Base-by-base conservation (phyloP, 2,888 invertebrate species). In the Sphaerophoria taeniata region DNA sequence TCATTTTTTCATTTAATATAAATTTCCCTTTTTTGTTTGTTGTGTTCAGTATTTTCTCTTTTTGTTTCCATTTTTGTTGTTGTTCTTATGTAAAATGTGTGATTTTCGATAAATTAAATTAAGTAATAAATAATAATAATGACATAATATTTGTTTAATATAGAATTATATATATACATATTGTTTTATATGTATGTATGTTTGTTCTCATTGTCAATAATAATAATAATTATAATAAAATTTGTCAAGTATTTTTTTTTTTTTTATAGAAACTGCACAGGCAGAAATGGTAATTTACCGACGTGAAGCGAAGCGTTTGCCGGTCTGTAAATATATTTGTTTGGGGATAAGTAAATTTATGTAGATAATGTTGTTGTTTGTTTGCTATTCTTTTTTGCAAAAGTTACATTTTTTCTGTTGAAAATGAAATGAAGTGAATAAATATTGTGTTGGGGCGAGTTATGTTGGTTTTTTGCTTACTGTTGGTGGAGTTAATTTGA, bases 261-360 rank as follows among this genome's bases (percentile, higher is more conserved):
- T 67, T 63, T 67, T 89, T 89, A 91, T 88, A 90, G 89, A 89
- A 91, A 90, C 89, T 91, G 91, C 89, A 91, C 90, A 88, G 91
- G 90, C 88, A 91, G 89, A 88, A 90, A 90, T 88, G 91, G 89
- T 89, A 91, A 89, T 90, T 91, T 91, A 89, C 90, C 90, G 89
- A 91, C 89, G 88, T 90, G 90, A 88, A 90, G 89, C 89, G 90
- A 89, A 88, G 90, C 88, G 89, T 90, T 90, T 89, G 89, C 89
- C 88, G 90, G 90, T 89, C 91, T 92, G 90, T 88, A 91, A 90
- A 87, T 89, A 88, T 89, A 88, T 89, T 89, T 69, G 81, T 76
- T 78, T 84, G 75, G 78, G 77, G 83, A 79, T 24, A 71, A 83
- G 82, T 82, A 87, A 87, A 87, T 39, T 67, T 86, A 82, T 78